Evolutionary conservation across 1,140 invertebrate species (phyloP), one percentile per base, ranked within the genome.

Genomic region (Pentalonia nigronervosa): DNA sequence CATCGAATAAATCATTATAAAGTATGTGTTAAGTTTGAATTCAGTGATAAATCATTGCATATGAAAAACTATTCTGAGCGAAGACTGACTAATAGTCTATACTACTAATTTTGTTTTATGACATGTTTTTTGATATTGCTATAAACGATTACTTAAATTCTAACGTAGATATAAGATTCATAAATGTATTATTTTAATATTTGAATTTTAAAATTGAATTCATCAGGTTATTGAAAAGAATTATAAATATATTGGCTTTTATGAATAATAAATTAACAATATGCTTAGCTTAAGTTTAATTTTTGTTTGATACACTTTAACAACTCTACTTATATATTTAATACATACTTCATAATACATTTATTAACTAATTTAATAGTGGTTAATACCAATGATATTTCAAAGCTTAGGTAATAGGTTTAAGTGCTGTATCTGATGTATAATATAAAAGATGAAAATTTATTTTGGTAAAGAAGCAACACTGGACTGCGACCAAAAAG

Each of bases 391-490:
- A 86, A 86, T 86, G 30, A 25, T 30, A 45, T 30, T 6, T 45
- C 20, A 47, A 47, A 30, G 25, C 7, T 47, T 56, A 56, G n/a
- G 23, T 89, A 89, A 56, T 89, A 56, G 23, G 88, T 89, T 56
- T 36, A 89, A 89, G 50, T 89, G 34, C 50, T 25, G 48, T 90
- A 23, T 90, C 25, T 30, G 30, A 91, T 36, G 47, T 48, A 20
- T 20, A 36, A 50, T 81, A 91, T 7, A 53, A 50, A 56, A 86
- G 34, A 93, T 56, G 25, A 53, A 25, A 36, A 45, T 93, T 41
- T 93, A 47, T 93, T 53, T 84, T 83, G 25, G 81, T 86, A 56
- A 36, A 90, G 56, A 93, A 41, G 34, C 48, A 60, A 83, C 30
- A 50, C 23, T 91, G 7, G 45, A 91, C 9, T n/a, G 7, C 8